A percentile compares a stretch with the other conserved stretches of the same genome.
phyloP scores from a whole-genome alignment of 2,888 invertebrate species.

The Brassicogethes aeneus region DNA sequence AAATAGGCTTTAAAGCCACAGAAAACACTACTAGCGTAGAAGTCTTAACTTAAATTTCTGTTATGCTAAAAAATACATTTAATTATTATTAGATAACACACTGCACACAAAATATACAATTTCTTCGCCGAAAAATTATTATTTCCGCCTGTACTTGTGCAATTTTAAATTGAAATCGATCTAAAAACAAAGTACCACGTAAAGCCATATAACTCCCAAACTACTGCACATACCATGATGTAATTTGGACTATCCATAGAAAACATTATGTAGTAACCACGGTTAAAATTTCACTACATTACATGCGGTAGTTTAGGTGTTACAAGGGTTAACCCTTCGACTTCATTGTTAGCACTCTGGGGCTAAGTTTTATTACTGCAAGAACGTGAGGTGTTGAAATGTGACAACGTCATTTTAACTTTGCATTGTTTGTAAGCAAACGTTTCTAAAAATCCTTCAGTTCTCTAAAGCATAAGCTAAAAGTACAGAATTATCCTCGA shows the following conservation, averaged over 20 bases:
- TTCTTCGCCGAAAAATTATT: neutral
- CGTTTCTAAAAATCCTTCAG: constrained; percentile 25
- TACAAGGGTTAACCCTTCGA: too few species aligned
- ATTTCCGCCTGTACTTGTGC: neutral
- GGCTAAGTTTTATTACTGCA: too few species aligned
- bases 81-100: constrained; percentile 16
- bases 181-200: constrained; percentile 8
- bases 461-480: constrained; percentile 36
- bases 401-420: constrained; percentile 1
- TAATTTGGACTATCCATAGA: too few species aligned
- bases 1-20: constrained; percentile 12
- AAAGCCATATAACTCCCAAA: too few species aligned
- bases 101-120: constrained; percentile 15
- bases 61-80: constrained; percentile 19
- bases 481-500: constrained; percentile 24
- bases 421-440: constrained; percentile 32
- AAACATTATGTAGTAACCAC: too few species aligned
- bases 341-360: too few species aligned
- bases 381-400: neutral
- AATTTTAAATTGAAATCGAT: constrained; percentile 4
- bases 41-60: constrained; percentile 21
- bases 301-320: too few species aligned
- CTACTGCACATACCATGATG: too few species aligned
- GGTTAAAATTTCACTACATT: too few species aligned
- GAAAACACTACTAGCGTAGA: constrained; percentile 25